These are phyloP conservation scores for Trichomalopsis sarcophagae DNA, from an alignment of 1,140 invertebrate genomes.

Conservation along the genomic window DNA sequence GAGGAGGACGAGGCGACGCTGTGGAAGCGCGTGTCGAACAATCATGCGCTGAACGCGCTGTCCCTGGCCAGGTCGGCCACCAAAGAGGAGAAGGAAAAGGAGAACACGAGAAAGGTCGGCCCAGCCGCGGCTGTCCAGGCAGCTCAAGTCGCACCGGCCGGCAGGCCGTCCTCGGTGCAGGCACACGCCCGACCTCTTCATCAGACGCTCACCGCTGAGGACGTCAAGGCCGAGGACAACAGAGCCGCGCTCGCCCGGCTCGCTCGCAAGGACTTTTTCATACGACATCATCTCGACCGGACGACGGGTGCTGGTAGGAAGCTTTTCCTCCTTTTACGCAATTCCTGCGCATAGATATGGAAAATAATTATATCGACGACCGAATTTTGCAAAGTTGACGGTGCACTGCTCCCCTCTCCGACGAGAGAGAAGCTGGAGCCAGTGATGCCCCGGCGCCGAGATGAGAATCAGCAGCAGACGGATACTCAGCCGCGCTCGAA, in stretches of 20 bases:
- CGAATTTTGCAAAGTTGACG: conserved; percentile 69
- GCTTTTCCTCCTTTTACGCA: conserved; percentile 22
- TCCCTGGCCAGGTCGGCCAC: conserved; percentile 89
- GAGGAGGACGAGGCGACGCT: conserved; percentile 85
- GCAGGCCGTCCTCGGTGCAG: conserved; percentile 71
- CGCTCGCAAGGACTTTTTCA: conserved; percentile 76
- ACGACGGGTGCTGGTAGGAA: conserved; percentile 80
- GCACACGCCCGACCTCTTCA: conserved; percentile 69
- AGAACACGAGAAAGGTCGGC: conserved; percentile 84
- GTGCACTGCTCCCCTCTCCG: conserved; percentile 79
- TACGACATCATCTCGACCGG: conserved; percentile 83
- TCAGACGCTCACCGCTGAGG: conserved; percentile 62
- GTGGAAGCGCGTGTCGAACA: conserved; percentile 91
- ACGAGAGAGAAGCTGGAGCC: conserved; percentile 84
- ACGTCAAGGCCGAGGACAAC: conserved; percentile 71
- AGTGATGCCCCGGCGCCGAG: conserved; percentile 80
- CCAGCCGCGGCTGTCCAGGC: conserved; percentile 61
- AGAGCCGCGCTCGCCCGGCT: conserved; percentile 70
- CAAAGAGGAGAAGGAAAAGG: conserved; percentile 91
- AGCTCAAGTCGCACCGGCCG: conserved; percentile 65
- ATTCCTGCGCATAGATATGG: background rate
- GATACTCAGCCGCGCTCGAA: conserved; percentile 70
- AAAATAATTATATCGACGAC: background rate
- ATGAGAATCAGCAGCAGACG: conserved; percentile 71
- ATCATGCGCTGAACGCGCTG: conserved; percentile 90